Base-by-base conservation (phyloP, 2,113 vertebrate genomes). In the Dromas ardeola region DNA sequence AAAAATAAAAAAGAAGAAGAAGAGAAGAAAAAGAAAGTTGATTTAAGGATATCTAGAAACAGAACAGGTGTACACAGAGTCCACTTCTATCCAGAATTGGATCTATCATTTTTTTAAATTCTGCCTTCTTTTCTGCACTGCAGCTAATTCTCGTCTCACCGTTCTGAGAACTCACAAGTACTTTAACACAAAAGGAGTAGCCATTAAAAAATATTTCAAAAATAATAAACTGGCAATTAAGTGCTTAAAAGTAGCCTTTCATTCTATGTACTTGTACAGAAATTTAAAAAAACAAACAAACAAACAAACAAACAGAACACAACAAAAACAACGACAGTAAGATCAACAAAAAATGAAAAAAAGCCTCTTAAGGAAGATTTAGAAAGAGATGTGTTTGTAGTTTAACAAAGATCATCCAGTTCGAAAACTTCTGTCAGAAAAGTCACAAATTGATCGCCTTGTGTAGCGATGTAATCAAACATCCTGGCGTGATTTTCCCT, bases 391-490 rank as follows among this genome's bases (percentile, higher is more conserved):
- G 7, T 21, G 20, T 67, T 56, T 56, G 45, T 32, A 58, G 15
- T 26, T 71, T 55, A 36, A 29, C 8, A 61, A 76, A 55, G 14
- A 43, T 19, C 23, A 49, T n/a, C 19, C 17, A 55, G 11, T 52
- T 42, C 15, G n/a, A 21, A 45, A 20, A 62, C 5, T 49, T n/a
- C 23, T 1, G 19, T 40, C 71, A 61, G 29, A 15, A 18, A 86
- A 71, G 21, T n/a, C 19, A 10, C 0, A 0, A 11, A 32, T 0
- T 70, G 53, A 30, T 36, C 1, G 1, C 21, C 9, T 27, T 56
- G 25, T 52, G 19, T 4, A 61, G 45, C 21, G 21, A 22, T 49
- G 47, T 12, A 72, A 8, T 27, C 42, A 55, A 58, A 38, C 5
- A 32, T 21, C 18, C 32, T 47, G 26, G 11, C 40, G 40, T 15